A percentile compares a stretch with the other conserved stretches of the same genome.
Evolutionary conservation across 2,888 invertebrate genomes (phyloP).

Genomic region (Hydroisotoma schaefferi): DNA sequence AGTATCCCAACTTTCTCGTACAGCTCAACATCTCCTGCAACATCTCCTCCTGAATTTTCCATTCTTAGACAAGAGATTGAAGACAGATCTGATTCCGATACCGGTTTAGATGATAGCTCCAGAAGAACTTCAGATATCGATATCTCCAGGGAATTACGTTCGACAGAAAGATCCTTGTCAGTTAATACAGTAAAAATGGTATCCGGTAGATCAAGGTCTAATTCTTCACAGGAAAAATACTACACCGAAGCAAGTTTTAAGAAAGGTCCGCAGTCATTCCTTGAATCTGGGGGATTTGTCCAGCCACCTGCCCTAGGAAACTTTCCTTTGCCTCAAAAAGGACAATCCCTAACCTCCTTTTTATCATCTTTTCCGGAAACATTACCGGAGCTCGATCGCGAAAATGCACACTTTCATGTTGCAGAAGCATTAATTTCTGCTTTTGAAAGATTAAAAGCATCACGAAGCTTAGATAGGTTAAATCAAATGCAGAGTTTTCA

Average conservation of each 20-base stretch:
- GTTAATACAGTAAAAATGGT: background rate
- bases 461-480: constrained; percentile 49
- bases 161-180: background rate
- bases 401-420: constrained; percentile 81
- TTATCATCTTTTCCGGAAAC: constrained; percentile 68
- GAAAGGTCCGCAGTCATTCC: constrained; percentile 42
- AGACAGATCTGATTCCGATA: background rate
- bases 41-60: constrained; percentile 38
- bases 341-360: constrained; percentile 70
- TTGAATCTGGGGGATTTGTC: constrained; percentile 51
- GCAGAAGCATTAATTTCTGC: constrained; percentile 80
- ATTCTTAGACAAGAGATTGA: background rate
- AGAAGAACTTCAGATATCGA: background rate
- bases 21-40: constrained; percentile 41
- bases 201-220: background rate
- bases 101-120: background rate
- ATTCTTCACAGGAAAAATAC: background rate
- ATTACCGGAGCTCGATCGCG: constrained; percentile 74
- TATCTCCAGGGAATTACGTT: background rate
- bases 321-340: constrained; percentile 62
- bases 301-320: constrained; percentile 61
- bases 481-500: constrained; percentile 51
- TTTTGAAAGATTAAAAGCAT: constrained; percentile 64
- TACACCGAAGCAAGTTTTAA: constrained; percentile 15
- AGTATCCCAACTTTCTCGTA: constrained; percentile 43